Evolutionary conservation across 2,888 invertebrate species (phyloP).

Genomic region (Lasioglossum calceatum): DNA sequence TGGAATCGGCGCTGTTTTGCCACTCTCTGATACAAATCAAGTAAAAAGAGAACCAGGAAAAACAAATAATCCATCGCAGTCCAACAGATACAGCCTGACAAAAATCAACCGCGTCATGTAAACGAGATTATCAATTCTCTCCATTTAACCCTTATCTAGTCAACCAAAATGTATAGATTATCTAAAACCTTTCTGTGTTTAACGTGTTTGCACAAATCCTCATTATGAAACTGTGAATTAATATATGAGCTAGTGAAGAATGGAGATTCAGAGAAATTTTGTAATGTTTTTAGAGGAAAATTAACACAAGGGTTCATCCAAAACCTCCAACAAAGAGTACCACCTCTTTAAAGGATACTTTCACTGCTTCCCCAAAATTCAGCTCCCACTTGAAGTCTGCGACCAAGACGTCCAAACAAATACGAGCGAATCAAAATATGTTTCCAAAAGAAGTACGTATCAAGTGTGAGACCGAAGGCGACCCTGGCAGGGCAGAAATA

Average conservation of each 20-base stretch:
- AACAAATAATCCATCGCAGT: background rate
- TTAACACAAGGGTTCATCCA: background rate
- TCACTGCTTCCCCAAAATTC: background rate
- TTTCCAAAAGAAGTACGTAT: background rate
- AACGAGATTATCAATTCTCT: no score
- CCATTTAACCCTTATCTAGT: no score
- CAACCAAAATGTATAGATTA: no score
- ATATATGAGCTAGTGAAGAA: no score
- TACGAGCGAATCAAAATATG: background rate
- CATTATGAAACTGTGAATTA: no score
- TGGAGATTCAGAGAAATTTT: no score
- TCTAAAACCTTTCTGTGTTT: no score
- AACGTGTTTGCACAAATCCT: no score
- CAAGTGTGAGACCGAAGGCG: background rate
- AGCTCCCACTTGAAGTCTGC: background rate
- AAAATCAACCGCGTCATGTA: no score
- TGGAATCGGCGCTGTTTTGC: background rate
- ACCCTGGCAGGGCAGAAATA: background rate
- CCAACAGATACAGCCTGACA: no score
- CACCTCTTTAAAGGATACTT: no score
- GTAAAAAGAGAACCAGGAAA: background rate
- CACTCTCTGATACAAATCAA: background rate
- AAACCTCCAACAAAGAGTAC: background rate
- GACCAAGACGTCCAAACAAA: background rate
- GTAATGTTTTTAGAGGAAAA: no score